Conservation (phyloP, 2,797 vertebrate species). For the Dryobates pubescens region DNA sequence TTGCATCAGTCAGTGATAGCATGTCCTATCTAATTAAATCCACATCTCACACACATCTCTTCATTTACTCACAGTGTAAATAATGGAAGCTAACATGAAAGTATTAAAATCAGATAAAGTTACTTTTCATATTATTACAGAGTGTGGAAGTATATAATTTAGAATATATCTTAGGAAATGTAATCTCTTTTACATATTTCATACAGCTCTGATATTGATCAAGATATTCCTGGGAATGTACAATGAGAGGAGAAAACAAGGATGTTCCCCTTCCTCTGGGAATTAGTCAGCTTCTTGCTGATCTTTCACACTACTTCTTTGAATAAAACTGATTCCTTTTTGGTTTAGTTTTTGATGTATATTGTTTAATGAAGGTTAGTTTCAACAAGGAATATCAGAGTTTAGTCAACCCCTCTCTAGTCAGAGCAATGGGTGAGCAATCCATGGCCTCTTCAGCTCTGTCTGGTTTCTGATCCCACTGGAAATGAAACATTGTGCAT, state of each 20-base stretch:
- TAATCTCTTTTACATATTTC: neutral
- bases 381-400: neutral
- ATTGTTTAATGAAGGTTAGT: neutral
- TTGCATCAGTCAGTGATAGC: neutral
- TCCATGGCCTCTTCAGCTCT: neutral
- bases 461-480: neutral
- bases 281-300: neutral
- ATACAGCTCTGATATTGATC: slow-evolving; percentile 5
- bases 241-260: neutral
- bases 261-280: neutral
- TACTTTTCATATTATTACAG: neutral
- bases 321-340: neutral
- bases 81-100: neutral
- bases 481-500: neutral
- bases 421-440: neutral
- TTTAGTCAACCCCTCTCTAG: neutral
- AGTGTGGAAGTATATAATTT: neutral
- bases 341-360: neutral
- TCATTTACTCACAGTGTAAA: neutral
- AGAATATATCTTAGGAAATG: neutral
- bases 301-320: neutral
- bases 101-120: slow-evolving; percentile 41
- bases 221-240: neutral
- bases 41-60: neutral
- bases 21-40: slow-evolving; percentile 29